Evolutionary conservation across 2,888 invertebrate genomes (phyloP).

Genomic region (Tinea pellionella): DNA sequence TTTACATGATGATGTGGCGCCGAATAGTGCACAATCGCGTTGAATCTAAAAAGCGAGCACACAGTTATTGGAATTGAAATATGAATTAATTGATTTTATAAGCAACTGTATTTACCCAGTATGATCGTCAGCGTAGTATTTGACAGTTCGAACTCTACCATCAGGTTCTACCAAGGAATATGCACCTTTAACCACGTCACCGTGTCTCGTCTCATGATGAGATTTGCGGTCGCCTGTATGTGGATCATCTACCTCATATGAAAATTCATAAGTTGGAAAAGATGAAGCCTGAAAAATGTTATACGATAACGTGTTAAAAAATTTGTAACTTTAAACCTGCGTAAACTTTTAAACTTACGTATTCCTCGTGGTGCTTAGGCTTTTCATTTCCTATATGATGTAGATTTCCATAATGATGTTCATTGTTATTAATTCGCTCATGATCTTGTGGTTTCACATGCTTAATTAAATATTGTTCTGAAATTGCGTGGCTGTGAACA

Average conservation of each 20-base stretch:
- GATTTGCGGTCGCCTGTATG: constrained; percentile 67
- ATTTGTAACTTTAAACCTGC: neutral
- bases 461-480: constrained; percentile 36
- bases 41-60: constrained; percentile 63
- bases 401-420: constrained; percentile 30
- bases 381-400: constrained; percentile 34
- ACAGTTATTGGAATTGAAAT: neutral
- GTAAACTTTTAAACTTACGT: too few species aligned
- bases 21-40: constrained; percentile 69
- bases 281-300: constrained; percentile 37
- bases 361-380: constrained; percentile 52
- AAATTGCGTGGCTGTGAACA: constrained; percentile 26
- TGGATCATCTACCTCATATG: constrained; percentile 66
- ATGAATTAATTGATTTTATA: neutral
- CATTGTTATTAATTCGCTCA: constrained; percentile 18
- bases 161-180: constrained; percentile 67
- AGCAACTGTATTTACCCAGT: constrained; percentile 41
- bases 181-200: constrained; percentile 60
- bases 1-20: constrained; percentile 64
- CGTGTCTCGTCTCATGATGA: constrained; percentile 58
- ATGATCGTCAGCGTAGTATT: constrained; percentile 61
- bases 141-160: constrained; percentile 60
- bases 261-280: constrained; percentile 65
- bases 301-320: neutral
- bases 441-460: constrained; percentile 23